Base-by-base conservation (phyloP, 2,888 invertebrate species). In the Lomographa bimaculata region DNA sequence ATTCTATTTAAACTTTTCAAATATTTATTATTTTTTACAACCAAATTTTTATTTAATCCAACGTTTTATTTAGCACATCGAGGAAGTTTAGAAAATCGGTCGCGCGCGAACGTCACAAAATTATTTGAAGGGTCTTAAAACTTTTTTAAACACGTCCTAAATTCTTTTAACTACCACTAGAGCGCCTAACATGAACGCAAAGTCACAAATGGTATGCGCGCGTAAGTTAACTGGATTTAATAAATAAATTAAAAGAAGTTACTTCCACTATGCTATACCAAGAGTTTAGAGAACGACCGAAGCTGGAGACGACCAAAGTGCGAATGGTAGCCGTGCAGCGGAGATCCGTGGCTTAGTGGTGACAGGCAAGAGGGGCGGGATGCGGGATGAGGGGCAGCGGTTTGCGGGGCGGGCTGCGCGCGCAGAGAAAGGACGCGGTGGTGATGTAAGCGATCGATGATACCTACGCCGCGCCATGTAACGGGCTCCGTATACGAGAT, bases 371-470 rank as follows among this genome's bases (percentile, higher is more conserved):
- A 63, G 77, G 76, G 78, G 73, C 71, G 61, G 50, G 71, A 70
- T 54, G 58, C 46, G 57, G 52, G 51, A 49, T 36, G 50, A 50
- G 54, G 59, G 64, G 60, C 50, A 45, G 64, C 16, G 69, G 69
- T 59, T 5, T 50, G 35, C 52, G 57, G 64, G 63, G 71, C 71
- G 64, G 70, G 61, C 68, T 79, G 87, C 85, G 87, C 85, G 81
- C 87, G 83, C 86, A 85, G 82, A 81, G 84, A 85, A 85, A 83
- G 86, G 83, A 80, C 81, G 80, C 79, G 69, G 19, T 7, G n/a
- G 71, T 87, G 87, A 89, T 85, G 87, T 86, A 89, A 89, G 72
- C 87, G 85, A 87, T 89, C 89, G 85, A 89, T 89, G 86, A 4
- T 50, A 51, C 54, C 53, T 57, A 54, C 42, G 14, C 4, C 14